Evolutionary conservation across 2,888 invertebrate species (phyloP).

Genomic region (Calliphora vomitoria): DNA sequence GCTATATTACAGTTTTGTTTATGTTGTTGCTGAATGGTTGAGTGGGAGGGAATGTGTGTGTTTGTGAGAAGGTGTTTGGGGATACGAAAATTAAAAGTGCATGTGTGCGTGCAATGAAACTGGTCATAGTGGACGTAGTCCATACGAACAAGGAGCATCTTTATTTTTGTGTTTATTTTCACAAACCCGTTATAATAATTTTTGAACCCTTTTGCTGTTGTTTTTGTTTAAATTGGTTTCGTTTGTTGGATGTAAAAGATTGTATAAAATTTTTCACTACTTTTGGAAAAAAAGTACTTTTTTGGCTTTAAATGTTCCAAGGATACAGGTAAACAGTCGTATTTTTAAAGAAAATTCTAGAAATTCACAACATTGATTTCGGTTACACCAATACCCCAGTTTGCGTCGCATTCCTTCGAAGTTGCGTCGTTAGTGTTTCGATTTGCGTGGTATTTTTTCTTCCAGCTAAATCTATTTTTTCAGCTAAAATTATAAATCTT

Average conservation of each 20-base stretch:
- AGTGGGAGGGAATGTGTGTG: not conserved
- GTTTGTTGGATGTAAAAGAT: not conserved
- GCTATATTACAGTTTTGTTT: conserved; percentile 37
- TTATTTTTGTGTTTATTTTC: conserved; percentile 54
- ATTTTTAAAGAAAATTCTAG: too few species aligned
- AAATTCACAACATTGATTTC: too few species aligned
- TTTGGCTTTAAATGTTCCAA: too few species aligned
- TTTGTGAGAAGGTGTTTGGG: not conserved
- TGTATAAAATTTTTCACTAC: too few species aligned
- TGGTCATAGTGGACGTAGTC: conserved; percentile 17
- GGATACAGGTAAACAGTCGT: too few species aligned
- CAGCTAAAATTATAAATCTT: too few species aligned
- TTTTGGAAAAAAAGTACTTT: too few species aligned
- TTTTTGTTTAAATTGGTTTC: conserved; percentile 31
- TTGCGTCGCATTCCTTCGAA: too few species aligned
- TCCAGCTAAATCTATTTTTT: too few species aligned
- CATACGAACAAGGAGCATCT: conserved; percentile 55
- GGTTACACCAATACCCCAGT: too few species aligned
- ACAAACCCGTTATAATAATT: conserved; percentile 50
- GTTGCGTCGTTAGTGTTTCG: too few species aligned
- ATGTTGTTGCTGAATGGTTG: not conserved
- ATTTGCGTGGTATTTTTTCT: too few species aligned
- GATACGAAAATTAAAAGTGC: not conserved
- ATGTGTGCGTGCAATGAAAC: conserved; percentile 21
- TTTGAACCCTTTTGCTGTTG: conserved; percentile 42